phyloP scores from a whole-genome alignment of 2,113 vertebrate genomes.

The Furnarius figulus region DNA sequence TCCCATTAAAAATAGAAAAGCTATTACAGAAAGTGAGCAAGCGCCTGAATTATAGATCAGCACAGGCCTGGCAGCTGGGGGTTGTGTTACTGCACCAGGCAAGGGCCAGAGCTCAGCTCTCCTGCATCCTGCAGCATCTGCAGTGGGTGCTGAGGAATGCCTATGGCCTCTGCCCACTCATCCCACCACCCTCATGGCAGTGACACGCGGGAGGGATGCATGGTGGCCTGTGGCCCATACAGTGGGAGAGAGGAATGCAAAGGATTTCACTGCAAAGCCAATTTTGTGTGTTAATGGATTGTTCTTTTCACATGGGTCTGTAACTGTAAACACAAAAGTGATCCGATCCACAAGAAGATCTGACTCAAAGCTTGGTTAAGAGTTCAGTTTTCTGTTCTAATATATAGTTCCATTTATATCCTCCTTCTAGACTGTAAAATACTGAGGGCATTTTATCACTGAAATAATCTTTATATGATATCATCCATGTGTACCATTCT shows the following conservation, averaged over 20 bases:
- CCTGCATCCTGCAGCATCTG: background rate
- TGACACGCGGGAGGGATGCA: rapidly evolving
- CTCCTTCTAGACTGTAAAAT: background rate
- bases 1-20: slow-evolving; percentile 36
- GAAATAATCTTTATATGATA: background rate
- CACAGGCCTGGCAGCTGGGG: rapidly evolving
- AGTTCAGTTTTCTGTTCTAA: background rate
- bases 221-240: rapidly evolving
- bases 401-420: background rate
- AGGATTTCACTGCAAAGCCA: background rate
- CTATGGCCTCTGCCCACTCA: background rate
- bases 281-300: background rate
- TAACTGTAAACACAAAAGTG: background rate
- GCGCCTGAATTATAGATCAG: background rate
- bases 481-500: background rate
- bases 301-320: background rate
- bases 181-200: background rate
- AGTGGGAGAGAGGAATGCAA: background rate
- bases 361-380: background rate
- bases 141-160: rapidly evolving
- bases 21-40: background rate
- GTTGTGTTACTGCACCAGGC: background rate
- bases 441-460: background rate
- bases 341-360: background rate
- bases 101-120: rapidly evolving